Evolutionary conservation across 2,113 vertebrate species (phyloP).

Genomic region (Pongo abelii): DNA sequence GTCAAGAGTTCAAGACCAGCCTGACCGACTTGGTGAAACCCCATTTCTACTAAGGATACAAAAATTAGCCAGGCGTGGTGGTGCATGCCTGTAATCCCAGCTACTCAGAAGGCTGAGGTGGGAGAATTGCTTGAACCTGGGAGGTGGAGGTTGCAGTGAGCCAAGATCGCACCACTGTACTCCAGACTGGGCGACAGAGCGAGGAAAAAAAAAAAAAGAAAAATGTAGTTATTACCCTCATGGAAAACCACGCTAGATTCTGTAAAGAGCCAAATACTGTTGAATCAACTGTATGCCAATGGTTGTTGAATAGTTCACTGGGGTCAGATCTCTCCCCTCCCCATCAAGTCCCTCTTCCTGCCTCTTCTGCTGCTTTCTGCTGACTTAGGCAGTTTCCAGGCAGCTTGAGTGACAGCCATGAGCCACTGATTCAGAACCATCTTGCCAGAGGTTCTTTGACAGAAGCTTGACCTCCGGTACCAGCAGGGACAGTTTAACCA

Average conservation of each 20-base stretch:
- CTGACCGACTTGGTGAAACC: too few relatives aligned
- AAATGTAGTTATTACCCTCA: neutral
- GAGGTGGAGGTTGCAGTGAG: too few relatives aligned
- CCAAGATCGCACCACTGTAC: too few relatives aligned
- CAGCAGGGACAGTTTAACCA: neutral
- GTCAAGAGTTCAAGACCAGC: too few relatives aligned
- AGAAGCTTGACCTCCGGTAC: neutral
- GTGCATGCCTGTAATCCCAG: too few relatives aligned
- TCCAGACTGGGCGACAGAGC: too few relatives aligned
- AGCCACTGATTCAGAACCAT: neutral
- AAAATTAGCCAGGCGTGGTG: too few relatives aligned
- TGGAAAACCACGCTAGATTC: conserved; percentile 20
- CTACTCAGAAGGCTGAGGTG: too few relatives aligned
- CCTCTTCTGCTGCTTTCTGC: neutral
- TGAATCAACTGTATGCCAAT: neutral
- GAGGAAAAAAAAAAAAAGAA: too few relatives aligned
- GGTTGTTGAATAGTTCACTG: neutral
- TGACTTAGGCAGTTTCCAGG: neutral
- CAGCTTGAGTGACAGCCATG: neutral
- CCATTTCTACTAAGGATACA: too few relatives aligned
- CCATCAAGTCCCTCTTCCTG: accelerated
- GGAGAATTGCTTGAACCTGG: too few relatives aligned
- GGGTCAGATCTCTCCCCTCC: neutral
- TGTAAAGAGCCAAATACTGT: neutral
- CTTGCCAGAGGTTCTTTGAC: neutral